Evolutionary conservation across 2,888 invertebrate species (phyloP), one percentile per base, ranked within the genome.

Genomic region (Pollenia amentaria): DNA sequence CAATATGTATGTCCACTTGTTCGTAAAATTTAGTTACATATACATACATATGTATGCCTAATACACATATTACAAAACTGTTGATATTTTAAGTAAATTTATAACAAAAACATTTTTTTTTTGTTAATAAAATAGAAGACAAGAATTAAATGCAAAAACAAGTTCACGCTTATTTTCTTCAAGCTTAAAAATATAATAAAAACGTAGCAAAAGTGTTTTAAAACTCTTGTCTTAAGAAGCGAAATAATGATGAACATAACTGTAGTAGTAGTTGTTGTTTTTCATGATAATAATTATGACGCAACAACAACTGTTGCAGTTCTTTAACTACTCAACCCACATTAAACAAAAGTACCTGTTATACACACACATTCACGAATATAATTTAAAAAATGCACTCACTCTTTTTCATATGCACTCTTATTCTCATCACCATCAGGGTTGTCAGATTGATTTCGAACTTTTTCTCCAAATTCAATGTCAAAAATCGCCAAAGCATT

Each of bases 211-310:
- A 42, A 64, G 14, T 21, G 40, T 14, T 55, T n/a, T 38, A 48
- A 73, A 81, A 73, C 38, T 14, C 10, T 40, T 75, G 48, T 67
- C 44, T 57, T 67, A 57, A 81, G 82, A 73, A 82, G 60, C 60
- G 60, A 44, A 42, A 60, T 75, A 69, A 82, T 82, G 42, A 65
- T 44, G n/a, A 44, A 72, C 14, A 51, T 60, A 42, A 40, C 21
- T 67, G 14, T 64, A 40, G 38, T 40, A 16, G 44, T 48, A 29
- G 21, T 16, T 62, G 62, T 51, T 16, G 21, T 44, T 79, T 44
- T 70, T n/a, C 14, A 53, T 42, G 70, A 51, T 12, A 48, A 29
- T 29, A 64, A 18, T 40, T 46, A n/a, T n/a, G 29, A 53, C 21
- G 44, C 9, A 69, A 29, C n/a, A 64, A 46, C 44, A 73, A 73